phyloP scores from a whole-genome alignment of 2,888 invertebrate genomes.

The Spodoptera exigua region DNA sequence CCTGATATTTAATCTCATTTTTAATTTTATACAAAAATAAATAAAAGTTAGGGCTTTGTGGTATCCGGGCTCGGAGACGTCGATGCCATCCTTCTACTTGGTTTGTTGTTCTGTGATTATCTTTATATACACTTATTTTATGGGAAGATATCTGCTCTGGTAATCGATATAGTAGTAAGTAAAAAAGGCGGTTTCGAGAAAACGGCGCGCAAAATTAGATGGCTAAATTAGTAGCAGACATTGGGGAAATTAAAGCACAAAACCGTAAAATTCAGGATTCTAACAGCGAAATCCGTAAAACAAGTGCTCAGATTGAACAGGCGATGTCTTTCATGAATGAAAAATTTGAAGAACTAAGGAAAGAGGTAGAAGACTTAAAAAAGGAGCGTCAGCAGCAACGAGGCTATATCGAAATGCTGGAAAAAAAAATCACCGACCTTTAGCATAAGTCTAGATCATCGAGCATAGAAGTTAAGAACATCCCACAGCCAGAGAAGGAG shows the following conservation, averaged over 20 bases:
- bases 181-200: too few relatives aligned
- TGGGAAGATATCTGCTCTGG: too few relatives aligned
- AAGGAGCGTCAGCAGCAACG: conserved; percentile 10
- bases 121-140: too few relatives aligned
- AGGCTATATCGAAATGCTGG: conserved; percentile 6
- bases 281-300: background rate
- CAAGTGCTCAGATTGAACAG: conserved; percentile 10
- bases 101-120: too few relatives aligned
- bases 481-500: conserved; percentile 4
- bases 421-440: conserved; percentile 10
- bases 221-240: conserved; percentile 2
- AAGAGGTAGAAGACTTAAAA: conserved; percentile 5
- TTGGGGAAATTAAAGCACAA: conserved; percentile 18
- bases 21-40: too few relatives aligned
- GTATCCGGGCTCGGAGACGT: too few relatives aligned
- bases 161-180: too few relatives aligned
- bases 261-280: conserved; percentile 9
- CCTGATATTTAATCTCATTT: too few relatives aligned
- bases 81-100: too few relatives aligned
- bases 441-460: conserved; percentile 10
- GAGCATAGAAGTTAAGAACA: conserved; percentile 9
- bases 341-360: conserved; percentile 18
- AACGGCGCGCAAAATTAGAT: too few relatives aligned
- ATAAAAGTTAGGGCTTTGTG: too few relatives aligned
- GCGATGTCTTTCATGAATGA: conserved; percentile 20